Percentiles rank a stretch among this genome's conserved stretches.
Evolutionary conservation across 2,113 vertebrate genomes (phyloP).

Genomic region (Sprattus sprattus): DNA sequence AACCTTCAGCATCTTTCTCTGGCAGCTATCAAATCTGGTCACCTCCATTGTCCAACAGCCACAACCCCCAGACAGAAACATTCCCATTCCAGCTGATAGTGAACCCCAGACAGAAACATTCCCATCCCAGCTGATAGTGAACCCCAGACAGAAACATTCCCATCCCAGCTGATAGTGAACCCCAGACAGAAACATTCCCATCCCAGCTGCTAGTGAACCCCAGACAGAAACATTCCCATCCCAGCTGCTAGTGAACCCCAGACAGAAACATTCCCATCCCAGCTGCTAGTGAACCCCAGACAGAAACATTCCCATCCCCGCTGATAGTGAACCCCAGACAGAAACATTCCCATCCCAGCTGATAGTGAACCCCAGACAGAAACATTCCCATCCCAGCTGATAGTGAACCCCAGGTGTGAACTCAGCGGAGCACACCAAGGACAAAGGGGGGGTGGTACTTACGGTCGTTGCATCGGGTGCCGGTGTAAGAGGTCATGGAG

Average conservation of each 20-base stretch:
- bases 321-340: too few relatives aligned
- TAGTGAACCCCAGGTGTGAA: neutral
- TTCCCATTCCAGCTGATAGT: neutral
- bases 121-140: neutral
- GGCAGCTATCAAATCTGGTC: neutral
- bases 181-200: too few relatives aligned
- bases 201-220: too few relatives aligned
- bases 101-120: neutral
- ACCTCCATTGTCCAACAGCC: neutral
- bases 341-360: too few relatives aligned
- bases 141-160: too few relatives aligned
- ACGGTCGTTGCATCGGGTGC: conserved; percentile 96
- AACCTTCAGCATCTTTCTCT: neutral
- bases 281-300: too few relatives aligned
- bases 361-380: too few relatives aligned
- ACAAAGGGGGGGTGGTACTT: conserved; percentile 65
- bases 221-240: too few relatives aligned
- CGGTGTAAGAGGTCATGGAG: conserved; percentile 95
- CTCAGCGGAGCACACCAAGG: neutral
- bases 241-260: too few relatives aligned
- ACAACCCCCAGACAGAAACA: neutral
- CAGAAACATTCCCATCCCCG: too few relatives aligned
- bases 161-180: too few relatives aligned
- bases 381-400: neutral
- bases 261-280: too few relatives aligned